Conservation (phyloP, 2,797 vertebrate species). For the Potorous gilbertii region DNA sequence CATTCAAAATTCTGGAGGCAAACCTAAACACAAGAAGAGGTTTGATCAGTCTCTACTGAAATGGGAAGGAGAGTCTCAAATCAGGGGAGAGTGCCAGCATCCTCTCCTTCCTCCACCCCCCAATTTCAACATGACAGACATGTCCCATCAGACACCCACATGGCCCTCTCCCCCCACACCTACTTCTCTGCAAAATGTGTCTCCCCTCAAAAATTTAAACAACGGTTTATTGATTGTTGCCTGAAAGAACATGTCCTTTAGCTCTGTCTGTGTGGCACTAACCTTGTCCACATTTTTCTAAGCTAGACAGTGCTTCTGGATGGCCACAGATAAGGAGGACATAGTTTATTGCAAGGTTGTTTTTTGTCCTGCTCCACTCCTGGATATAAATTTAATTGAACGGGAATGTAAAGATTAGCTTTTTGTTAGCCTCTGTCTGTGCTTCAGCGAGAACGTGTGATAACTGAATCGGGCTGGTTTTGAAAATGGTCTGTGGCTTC, state of each 20-base stretch:
- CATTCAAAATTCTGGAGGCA: not conserved
- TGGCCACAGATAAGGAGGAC: conserved; percentile 42
- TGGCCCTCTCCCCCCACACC: not conserved
- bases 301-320: not conserved
- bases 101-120: not conserved
- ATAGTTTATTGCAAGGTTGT: conserved; percentile 5
- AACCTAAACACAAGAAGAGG: not conserved
- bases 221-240: not conserved
- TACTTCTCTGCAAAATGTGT: not conserved
- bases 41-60: not conserved
- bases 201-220: not conserved
- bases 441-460: not conserved
- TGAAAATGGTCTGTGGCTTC: not conserved
- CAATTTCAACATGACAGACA: not conserved
- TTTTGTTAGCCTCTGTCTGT: not conserved
- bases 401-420: conserved; percentile 2
- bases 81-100: not conserved
- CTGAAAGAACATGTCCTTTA: not conserved
- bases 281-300: conserved; percentile 11
- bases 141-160: not conserved
- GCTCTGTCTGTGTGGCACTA: not conserved
- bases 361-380: not conserved
- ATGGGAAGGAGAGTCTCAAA: not conserved
- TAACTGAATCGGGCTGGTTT: not conserved
- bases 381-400: conserved; percentile 25